These are phyloP conservation scores for Crax fasciolata DNA, from an alignment of 2,797 vertebrate species.

Conservation along the genomic window DNA sequence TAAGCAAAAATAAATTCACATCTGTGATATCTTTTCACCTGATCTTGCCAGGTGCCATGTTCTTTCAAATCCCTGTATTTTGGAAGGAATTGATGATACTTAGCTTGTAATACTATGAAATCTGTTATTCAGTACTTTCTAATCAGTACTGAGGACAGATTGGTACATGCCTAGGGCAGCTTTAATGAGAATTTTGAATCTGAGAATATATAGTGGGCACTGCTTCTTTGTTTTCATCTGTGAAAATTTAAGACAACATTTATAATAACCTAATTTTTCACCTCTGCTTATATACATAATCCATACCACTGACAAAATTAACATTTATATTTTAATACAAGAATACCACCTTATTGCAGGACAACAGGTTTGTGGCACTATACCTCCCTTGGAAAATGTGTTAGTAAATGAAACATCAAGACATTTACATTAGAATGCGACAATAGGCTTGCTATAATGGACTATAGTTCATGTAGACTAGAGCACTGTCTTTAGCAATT, in stretches of 20 bases:
- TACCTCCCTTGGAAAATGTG: not conserved
- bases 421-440: not conserved
- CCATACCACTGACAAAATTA: not conserved
- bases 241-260: not conserved
- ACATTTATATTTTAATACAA: not conserved
- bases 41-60: rapidly evolving
- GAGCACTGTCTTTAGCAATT: not conserved
- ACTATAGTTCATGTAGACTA: not conserved
- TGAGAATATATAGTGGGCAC: not conserved
- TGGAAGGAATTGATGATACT: not conserved
- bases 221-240: not conserved
- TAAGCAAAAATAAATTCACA: not conserved
- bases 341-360: not conserved
- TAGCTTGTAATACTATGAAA: not conserved
- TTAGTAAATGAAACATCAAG: not conserved
- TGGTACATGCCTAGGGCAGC: not conserved
- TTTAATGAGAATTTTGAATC: not conserved
- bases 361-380: not conserved
- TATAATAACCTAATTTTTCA: not conserved
- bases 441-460: not conserved
- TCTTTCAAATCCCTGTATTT: not conserved
- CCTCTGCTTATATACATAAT: not conserved
- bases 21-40: not conserved
- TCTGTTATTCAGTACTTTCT: not conserved
- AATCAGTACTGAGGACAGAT: not conserved